These are phyloP conservation scores for Platypus cylindrus DNA, from an alignment of 2,888 invertebrate genomes.

Conservation along the genomic window DNA sequence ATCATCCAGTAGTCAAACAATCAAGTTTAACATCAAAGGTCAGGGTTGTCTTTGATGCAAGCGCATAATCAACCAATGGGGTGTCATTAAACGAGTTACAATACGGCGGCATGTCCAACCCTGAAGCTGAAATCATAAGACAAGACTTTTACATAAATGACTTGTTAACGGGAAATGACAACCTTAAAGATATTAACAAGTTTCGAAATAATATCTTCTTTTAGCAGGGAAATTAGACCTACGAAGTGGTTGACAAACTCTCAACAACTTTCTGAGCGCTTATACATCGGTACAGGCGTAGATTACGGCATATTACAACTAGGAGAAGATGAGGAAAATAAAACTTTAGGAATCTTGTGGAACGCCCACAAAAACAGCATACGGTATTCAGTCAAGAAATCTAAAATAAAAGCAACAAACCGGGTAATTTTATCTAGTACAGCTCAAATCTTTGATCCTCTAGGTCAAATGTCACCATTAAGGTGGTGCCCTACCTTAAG, in stretches of 20 bases:
- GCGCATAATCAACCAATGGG: constrained; percentile 5
- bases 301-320: background rate
- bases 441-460: constrained; percentile 11
- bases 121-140: no score
- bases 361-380: constrained; percentile 1
- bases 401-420: background rate
- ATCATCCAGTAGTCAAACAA: constrained; percentile 4
- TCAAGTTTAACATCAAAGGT: constrained; percentile 4
- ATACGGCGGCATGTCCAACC: constrained; percentile 16
- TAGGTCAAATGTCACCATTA: constrained; percentile 8
- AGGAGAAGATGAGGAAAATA: constrained; percentile 2
- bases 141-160: no score
- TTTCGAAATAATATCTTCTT: no score
- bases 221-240: no score
- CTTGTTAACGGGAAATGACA: no score
- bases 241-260: constrained; percentile 3
- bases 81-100: constrained; percentile 17
- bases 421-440: constrained; percentile 4
- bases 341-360: constrained; percentile 5
- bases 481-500: no score
- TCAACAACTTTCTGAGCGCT: constrained; percentile 1
- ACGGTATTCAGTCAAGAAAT: background rate
- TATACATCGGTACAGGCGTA: background rate
- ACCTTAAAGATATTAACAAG: no score
- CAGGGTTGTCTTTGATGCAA: constrained; percentile 11